phyloP scores from a whole-genome alignment of 1,140 invertebrate species.

The Bactericera cockerelli region DNA sequence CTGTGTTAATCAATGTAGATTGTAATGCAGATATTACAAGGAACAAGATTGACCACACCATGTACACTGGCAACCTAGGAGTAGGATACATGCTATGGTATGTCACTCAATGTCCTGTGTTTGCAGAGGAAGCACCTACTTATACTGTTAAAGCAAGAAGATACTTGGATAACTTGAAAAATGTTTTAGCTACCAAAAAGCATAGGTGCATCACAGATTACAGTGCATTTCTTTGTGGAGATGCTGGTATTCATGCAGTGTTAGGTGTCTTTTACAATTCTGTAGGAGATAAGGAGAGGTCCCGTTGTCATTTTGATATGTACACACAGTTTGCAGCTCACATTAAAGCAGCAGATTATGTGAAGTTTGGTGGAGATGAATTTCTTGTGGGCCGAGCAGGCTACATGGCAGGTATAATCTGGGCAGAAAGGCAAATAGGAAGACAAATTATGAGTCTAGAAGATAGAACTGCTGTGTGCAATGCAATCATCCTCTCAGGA shows the following conservation, averaged over 20 bases:
- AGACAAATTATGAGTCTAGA: constrained; percentile 34
- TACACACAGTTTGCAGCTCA: neutral
- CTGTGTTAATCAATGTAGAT: too few relatives aligned
- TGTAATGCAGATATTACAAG: too few relatives aligned
- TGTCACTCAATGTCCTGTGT: neutral
- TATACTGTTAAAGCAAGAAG: neutral
- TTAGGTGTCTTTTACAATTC: neutral
- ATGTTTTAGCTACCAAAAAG: neutral
- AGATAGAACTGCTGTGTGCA: constrained; percentile 44
- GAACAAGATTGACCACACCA: too few relatives aligned
- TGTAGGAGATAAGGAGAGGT: neutral
- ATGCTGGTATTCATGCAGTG: constrained; percentile 1
- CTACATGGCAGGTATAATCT: constrained; percentile 56
- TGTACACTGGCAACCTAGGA: neutral
- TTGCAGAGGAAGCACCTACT: neutral
- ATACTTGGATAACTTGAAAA: constrained; percentile 5
- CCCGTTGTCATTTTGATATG: neutral
- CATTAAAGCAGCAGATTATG: constrained; percentile 33
- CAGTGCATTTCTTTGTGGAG: neutral
- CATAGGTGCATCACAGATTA: constrained; percentile 1
- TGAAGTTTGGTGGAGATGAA: constrained; percentile 61
- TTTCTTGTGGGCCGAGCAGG: constrained; percentile 67
- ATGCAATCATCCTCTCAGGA: constrained; percentile 51
- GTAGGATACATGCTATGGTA: neutral
- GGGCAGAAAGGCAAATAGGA: constrained; percentile 44